Evolutionary conservation across 2,888 invertebrate genomes (phyloP).

Genomic region (Theretra japonica): DNA sequence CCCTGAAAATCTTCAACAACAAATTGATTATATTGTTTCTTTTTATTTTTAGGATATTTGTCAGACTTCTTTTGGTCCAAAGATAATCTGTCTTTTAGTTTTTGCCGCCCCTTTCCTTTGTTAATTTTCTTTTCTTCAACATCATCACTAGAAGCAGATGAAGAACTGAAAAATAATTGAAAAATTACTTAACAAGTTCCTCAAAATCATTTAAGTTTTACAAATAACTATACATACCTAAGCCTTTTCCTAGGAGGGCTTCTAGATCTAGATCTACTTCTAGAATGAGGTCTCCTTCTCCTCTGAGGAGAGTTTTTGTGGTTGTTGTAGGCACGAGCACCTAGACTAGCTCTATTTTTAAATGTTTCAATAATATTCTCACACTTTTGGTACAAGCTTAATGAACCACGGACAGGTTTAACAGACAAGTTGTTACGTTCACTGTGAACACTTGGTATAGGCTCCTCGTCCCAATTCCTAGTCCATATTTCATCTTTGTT

Average conservation of each 20-base stretch:
- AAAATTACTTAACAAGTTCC: conserved; percentile 5
- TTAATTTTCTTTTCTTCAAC: conserved; percentile 78
- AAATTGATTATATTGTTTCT: conserved; percentile 88
- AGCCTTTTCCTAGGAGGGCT: conserved; percentile 81
- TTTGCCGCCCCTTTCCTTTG: conserved; percentile 75
- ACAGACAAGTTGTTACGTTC: conserved; percentile 88
- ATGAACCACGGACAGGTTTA: conserved; percentile 84
- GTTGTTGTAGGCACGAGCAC: conserved; percentile 53
- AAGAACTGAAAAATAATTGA: conserved; percentile 70
- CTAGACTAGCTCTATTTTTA: conserved; percentile 56
- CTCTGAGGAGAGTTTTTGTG: conserved; percentile 70
- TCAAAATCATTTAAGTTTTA: not conserved
- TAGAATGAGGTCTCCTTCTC: conserved; percentile 66
- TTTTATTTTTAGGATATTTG: conserved; percentile 82
- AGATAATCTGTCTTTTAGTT: conserved; percentile 85
- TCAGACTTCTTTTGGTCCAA: conserved; percentile 73
- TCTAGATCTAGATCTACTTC: conserved; percentile 73
- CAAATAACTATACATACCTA: conserved; percentile 61
- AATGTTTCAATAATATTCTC: conserved; percentile 60
- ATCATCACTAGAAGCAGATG: conserved; percentile 82
- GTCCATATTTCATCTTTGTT: conserved; percentile 94
- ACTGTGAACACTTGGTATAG: conserved; percentile 94
- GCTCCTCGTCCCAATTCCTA: conserved; percentile 97
- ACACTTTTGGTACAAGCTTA: conserved; percentile 85
- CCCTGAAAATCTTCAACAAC: conserved; percentile 88